Percentiles rank a stretch among this genome's conserved stretches.
These are phyloP conservation scores for Malaclemys terrapin DNA, from an alignment of 2,113 vertebrate genomes.

Conservation along the genomic window DNA sequence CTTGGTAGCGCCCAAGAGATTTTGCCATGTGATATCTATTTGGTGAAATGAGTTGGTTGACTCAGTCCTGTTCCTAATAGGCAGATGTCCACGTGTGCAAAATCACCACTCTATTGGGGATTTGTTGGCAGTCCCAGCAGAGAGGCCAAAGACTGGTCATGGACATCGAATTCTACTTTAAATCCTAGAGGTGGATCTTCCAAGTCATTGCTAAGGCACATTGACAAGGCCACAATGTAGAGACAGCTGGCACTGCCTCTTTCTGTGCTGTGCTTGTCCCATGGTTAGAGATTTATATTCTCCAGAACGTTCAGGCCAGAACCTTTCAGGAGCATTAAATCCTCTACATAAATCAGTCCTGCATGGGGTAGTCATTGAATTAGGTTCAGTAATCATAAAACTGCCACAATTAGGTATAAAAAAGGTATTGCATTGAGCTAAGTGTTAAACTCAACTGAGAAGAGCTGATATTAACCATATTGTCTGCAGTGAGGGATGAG, in stretches of 20 bases:
- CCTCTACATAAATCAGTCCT: neutral
- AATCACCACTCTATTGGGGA: constrained; percentile 5
- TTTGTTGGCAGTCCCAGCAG: constrained; percentile 13
- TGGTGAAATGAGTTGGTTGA: neutral
- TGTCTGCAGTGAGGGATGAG: neutral
- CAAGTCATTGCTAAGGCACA: neutral
- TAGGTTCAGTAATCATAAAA: neutral
- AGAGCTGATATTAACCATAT: neutral
- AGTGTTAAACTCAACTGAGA: neutral
- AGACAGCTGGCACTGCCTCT: neutral
- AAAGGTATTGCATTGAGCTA: neutral
- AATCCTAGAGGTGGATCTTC: neutral
- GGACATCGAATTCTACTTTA: constrained; percentile 15
- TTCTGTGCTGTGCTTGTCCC: neutral
- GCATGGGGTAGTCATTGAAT: neutral
- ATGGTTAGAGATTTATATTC: neutral
- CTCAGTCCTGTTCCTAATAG: constrained; percentile 8
- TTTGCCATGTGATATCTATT: constrained; percentile 2
- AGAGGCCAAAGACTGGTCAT: constrained; percentile 25
- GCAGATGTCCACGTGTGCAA: constrained; percentile 1
- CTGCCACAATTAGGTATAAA: neutral
- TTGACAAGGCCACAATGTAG: constrained; percentile 5
- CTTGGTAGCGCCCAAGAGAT: neutral
- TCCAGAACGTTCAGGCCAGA: constrained; percentile 14
- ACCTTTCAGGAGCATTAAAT: neutral